These are phyloP conservation scores for Drosophila mayri DNA, from an alignment of 1,140 invertebrate species.

Conservation along the genomic window DNA sequence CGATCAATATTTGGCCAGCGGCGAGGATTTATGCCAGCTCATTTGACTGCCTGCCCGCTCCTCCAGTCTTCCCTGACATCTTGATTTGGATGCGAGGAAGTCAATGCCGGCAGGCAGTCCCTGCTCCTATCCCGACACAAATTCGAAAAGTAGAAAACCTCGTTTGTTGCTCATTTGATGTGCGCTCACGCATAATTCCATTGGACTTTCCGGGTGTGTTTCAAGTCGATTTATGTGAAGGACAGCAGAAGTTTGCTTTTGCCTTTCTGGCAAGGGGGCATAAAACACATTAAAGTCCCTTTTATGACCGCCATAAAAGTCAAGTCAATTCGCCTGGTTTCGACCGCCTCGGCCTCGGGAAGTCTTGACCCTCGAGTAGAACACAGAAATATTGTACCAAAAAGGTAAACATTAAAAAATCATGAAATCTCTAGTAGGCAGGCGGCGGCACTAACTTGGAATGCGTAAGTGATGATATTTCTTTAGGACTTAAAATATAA, in stretches of 20 bases:
- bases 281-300: conserved; percentile 78
- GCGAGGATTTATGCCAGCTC: conserved; percentile 72
- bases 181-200: conserved; percentile 68
- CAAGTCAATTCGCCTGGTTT: conserved; percentile 62
- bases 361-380: conserved; percentile 44
- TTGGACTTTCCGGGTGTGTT: conserved; percentile 44
- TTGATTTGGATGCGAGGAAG: conserved; percentile 62
- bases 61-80: conserved; percentile 49
- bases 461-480: conserved; percentile 31
- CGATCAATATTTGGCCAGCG: conserved; percentile 56
- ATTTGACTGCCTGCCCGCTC: conserved; percentile 55
- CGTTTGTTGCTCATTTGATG: conserved; percentile 51
- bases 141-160: conserved; percentile 53
- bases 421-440: conserved; percentile 43
- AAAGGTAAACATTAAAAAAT: conserved; percentile 57
- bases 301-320: conserved; percentile 77
- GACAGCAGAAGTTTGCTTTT: conserved; percentile 48
- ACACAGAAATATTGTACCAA: conserved; percentile 20
- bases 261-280: conserved; percentile 39
- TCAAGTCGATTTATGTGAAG: conserved; percentile 68
- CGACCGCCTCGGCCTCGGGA: neutral
- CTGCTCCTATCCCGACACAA: conserved; percentile 30
- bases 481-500: conserved; percentile 21
- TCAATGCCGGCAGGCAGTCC: conserved; percentile 25
- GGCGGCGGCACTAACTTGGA: conserved; percentile 6